Base-by-base conservation (phyloP, 2,888 invertebrate species). In the Nomada lathburiana region DNA sequence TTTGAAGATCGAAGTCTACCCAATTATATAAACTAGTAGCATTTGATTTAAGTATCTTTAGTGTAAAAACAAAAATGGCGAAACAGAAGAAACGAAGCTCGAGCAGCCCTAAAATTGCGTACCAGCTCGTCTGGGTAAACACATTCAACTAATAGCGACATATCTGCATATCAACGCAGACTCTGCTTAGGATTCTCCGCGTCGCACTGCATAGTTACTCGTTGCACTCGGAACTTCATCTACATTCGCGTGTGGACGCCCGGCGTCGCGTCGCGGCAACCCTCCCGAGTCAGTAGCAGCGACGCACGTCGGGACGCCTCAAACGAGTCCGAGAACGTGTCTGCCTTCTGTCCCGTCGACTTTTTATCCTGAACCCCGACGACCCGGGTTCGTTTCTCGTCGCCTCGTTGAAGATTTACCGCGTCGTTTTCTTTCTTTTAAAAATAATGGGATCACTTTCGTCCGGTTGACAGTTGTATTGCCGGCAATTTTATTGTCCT, bases 321-420 rank as follows among this genome's bases (percentile, higher is more conserved):
- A 42, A 81, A 83, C 77, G 75, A 85, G 53, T 18, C 59, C 55
- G 67, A 72, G 67, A 62, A 82, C 73, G 73, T 74, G 76, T 81
- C 52, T 42, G 26, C 59, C 42, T 23, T 62, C 16, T 42, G 1
- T 42, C 44, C n/a, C 53, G 20, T 79, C 69, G 62, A 72, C 63
- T 69, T 83, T 76, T 53, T 55, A 55, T 0, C 36, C 18, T 23
- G 42, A n/a, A 75, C 52, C 13, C 42, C 7, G 29, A 18, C 23
- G 16, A 16, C 52, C 23, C 18, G 23, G 2, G 18, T 5, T 26
- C 29, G 16, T 50, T 10, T 1, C 11, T 44, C 16, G 26, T 9
- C 13, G 16, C 68, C 20, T 50, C 16, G 29, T 55, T 3, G 4
- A 52, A 47, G 11, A 29, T 29, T 53, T 11, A 16, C 13, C 18